Percentiles rank a stretch among this genome's conserved stretches.
Conservation (phyloP, 2,113 vertebrate species). For the Eptesicus fuscus region DNA sequence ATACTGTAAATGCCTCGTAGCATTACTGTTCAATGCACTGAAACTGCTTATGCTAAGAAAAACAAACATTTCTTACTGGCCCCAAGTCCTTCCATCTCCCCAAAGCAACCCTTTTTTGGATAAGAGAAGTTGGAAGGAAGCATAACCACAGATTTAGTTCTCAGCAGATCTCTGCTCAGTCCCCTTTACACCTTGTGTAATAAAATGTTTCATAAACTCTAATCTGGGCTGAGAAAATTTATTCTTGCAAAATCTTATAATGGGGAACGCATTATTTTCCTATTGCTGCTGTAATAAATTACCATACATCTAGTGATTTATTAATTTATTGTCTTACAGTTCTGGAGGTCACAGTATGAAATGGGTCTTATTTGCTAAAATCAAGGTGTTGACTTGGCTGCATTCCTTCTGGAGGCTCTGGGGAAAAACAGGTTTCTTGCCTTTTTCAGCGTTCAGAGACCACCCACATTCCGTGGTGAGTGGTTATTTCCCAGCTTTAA, state of each 20-base stretch:
- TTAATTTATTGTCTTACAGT: not conserved
- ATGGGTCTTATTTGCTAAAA: not conserved
- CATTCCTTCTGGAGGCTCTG: not conserved
- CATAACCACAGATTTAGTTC: not conserved
- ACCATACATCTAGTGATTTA: not conserved
- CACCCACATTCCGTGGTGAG: not conserved
- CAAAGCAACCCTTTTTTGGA: not conserved
- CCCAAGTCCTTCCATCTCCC: not conserved
- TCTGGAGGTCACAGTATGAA: not conserved
- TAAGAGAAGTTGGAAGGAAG: not conserved
- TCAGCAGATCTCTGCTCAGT: not conserved
- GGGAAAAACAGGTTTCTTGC: not conserved
- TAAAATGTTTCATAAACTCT: not conserved
- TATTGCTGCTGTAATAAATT: not conserved
- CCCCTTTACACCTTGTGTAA: not conserved
- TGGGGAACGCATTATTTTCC: not conserved
- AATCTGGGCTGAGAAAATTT: not conserved
- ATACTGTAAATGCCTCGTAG: not conserved
- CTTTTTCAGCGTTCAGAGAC: not conserved
- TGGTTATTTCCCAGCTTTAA: not conserved
- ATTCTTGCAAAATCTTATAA: not conserved
- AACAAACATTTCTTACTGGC: not conserved
- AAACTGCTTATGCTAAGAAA: not conserved
- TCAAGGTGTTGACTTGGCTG: not conserved
- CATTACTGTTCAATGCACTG: not conserved